These are phyloP conservation scores for Tretioscincus oriximinensis DNA, from an alignment of 2,113 vertebrate genomes.

Conservation along the genomic window DNA sequence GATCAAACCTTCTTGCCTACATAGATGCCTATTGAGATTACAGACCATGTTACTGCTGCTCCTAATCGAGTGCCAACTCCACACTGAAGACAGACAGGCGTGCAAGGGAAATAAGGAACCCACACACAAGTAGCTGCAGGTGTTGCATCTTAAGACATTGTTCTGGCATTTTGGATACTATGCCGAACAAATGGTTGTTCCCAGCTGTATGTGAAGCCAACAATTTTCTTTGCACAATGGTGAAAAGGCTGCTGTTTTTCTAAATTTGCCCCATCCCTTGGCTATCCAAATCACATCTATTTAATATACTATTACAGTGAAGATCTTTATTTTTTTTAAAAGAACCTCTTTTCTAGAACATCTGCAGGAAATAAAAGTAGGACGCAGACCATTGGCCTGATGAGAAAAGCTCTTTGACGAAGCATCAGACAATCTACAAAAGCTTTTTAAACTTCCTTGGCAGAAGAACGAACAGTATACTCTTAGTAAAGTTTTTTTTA, in stretches of 20 bases:
- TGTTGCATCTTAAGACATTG: not conserved
- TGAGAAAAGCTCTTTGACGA: constrained; percentile 32
- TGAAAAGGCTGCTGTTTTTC: not conserved
- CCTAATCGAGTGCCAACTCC: not conserved
- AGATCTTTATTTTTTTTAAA: constrained; percentile 39
- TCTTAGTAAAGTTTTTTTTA: constrained; percentile 37
- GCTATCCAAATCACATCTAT: not conserved
- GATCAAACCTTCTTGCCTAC: no score
- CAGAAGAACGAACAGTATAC: constrained; percentile 47
- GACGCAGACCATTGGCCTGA: constrained; percentile 20
- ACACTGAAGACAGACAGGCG: not conserved
- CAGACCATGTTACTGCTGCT: not conserved
- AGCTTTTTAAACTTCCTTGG: constrained; percentile 59
- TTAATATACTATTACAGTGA: constrained; percentile 52
- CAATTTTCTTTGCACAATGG: not conserved
- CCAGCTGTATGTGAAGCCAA: not conserved
- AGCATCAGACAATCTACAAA: constrained; percentile 55
- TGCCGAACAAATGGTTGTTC: not conserved
- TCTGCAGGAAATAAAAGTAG: constrained; percentile 61
- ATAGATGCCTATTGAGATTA: not conserved
- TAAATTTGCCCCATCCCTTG: not conserved
- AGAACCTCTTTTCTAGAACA: constrained; percentile 48
- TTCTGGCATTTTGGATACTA: not conserved
- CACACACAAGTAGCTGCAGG: not conserved
- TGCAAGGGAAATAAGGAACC: not conserved